Percentiles rank a stretch among this genome's conserved stretches.
Conservation (phyloP, 2,888 invertebrate genomes). For the Polyommatus icarus region DNA sequence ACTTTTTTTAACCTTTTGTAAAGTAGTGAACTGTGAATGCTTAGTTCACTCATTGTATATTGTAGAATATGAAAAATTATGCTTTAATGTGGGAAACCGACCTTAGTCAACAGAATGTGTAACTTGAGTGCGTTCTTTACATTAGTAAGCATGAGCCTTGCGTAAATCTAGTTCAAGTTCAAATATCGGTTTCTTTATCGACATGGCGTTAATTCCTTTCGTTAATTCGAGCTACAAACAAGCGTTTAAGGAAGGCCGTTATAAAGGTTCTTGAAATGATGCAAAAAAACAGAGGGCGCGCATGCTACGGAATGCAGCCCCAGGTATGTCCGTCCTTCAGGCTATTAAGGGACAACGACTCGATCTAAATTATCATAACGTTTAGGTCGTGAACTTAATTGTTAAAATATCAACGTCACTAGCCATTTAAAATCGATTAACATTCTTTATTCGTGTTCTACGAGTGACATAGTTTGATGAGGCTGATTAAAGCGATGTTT, state of each 20-base stretch:
- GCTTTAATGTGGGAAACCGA: background rate
- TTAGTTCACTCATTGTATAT: background rate
- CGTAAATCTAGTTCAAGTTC: constrained; percentile 16
- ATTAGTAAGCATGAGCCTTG: constrained; percentile 4
- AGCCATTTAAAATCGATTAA: constrained; percentile 33
- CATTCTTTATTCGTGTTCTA: constrained; percentile 16
- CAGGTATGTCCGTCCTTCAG: constrained; percentile 64
- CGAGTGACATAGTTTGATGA: background rate
- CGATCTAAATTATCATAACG: constrained; percentile 62
- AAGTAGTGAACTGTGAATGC: background rate
- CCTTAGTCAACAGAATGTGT: background rate
- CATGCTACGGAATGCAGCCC: constrained; percentile 50
- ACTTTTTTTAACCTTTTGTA: background rate
- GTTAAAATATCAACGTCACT: constrained; percentile 40
- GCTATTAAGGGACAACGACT: constrained; percentile 66
- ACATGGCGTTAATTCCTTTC: background rate
- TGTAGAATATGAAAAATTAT: background rate
- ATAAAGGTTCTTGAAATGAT: constrained; percentile 29
- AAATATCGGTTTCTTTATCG: constrained; percentile 14
- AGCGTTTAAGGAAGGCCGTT: constrained; percentile 18
- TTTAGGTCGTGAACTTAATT: constrained; percentile 60
- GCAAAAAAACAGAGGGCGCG: constrained; percentile 43
- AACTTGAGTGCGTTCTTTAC: background rate
- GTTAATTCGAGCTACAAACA: constrained; percentile 15
- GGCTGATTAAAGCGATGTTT: background rate